A percentile compares a stretch with the other conserved stretches of the same genome.
Evolutionary conservation across 2,888 invertebrate genomes (phyloP).

Genomic region (Cheilosia variabilis): DNA sequence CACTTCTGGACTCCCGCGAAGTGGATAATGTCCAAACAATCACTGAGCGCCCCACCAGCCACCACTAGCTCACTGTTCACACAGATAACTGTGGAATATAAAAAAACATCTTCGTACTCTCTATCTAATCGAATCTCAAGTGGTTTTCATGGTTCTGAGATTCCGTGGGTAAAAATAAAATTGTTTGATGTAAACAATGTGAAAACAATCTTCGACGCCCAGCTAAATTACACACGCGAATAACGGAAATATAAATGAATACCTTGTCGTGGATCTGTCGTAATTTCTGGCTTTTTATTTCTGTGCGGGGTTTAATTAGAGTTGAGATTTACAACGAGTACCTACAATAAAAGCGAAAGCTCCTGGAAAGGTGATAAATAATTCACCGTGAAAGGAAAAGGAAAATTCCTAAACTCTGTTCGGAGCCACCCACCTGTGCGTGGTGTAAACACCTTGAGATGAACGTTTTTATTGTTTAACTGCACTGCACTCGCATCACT

Average conservation of each 20-base stretch:
- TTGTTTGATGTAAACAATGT: constrained; percentile 65
- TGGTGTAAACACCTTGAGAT: constrained; percentile 50
- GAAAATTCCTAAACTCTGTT: constrained; percentile 5
- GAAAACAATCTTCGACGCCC: constrained; percentile 41
- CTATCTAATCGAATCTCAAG: constrained; percentile 37
- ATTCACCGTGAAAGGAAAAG: constrained; percentile 44
- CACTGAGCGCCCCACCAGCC: constrained; percentile 41
- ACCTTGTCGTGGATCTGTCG: not conserved
- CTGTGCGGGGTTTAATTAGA: constrained; percentile 36
- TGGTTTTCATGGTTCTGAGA: constrained; percentile 16
- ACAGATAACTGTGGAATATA: constrained; percentile 33
- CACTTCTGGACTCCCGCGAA: constrained; percentile 45
- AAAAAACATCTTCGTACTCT: constrained; percentile 16
- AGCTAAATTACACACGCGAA: constrained; percentile 40
- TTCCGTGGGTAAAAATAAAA: constrained; percentile 55
- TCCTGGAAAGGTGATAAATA: constrained; percentile 53
- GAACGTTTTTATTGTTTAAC: constrained; percentile 24
- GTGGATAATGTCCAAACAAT: constrained; percentile 70
- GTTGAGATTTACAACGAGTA: constrained; percentile 59
- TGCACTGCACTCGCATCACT: constrained; percentile 47
- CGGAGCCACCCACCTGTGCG: constrained; percentile 68
- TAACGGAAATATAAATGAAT: constrained; percentile 16
- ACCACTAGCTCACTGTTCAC: constrained; percentile 20
- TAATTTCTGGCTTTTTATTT: constrained; percentile 2
- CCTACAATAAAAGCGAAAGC: constrained; percentile 72